Percentiles rank a stretch among this genome's conserved stretches.
phyloP scores from a whole-genome alignment of 2,888 invertebrate species.

The Drosophila cognata region DNA sequence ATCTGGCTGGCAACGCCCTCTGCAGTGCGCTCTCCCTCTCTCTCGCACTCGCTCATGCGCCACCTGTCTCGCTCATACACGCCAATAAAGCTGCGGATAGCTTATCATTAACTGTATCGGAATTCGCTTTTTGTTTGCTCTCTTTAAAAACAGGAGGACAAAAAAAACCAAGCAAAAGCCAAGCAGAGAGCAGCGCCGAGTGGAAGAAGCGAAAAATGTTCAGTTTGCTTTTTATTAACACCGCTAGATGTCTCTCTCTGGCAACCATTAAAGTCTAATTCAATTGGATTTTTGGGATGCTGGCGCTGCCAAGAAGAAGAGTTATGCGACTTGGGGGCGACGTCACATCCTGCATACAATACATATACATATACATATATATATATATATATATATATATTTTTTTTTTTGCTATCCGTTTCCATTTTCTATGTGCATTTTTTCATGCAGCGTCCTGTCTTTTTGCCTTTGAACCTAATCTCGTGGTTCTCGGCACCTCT shows the following conservation, averaged over 20 bases:
- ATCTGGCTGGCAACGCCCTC: conserved; percentile 48
- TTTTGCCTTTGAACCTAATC: conserved; percentile 81
- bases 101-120: conserved; percentile 81
- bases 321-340: conserved; percentile 28
- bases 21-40: conserved; percentile 22
- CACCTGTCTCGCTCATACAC: conserved; percentile 33
- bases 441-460: conserved; percentile 40
- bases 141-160: conserved; percentile 22
- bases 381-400: too few relatives aligned
- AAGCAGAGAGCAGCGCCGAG: conserved; percentile 32
- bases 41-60: conserved; percentile 26
- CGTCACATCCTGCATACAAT: conserved; percentile 38
- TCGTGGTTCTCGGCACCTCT: conserved; percentile 80
- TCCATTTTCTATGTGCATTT: not conserved
- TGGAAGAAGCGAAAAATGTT: conserved; percentile 52
- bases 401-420: conserved; percentile 22
- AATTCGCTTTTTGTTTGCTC: conserved; percentile 58
- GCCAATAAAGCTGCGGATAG: conserved; percentile 14
- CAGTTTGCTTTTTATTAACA: conserved; percentile 74
- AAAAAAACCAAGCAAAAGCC: conserved; percentile 19
- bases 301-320: conserved; percentile 32
- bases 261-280: conserved; percentile 74
- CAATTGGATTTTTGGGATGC: conserved; percentile 69
- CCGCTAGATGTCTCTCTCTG: conserved; percentile 80
- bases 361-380: too few relatives aligned